Evolutionary conservation across 2,888 invertebrate species (phyloP).

Genomic region (Cloeon dipterum): DNA sequence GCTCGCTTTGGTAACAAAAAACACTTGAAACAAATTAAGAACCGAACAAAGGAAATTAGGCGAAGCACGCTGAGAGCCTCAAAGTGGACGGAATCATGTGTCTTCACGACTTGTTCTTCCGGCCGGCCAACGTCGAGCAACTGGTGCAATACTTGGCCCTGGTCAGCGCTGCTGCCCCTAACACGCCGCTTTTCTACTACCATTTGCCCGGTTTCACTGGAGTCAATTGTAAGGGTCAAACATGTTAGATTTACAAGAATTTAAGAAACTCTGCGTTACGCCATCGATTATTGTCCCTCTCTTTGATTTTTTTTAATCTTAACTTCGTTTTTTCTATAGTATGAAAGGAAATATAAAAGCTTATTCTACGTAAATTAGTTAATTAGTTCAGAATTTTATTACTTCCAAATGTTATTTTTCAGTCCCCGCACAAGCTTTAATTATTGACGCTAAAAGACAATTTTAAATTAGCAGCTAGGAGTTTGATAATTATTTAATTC

Average conservation of each 20-base stretch:
- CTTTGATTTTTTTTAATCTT: neutral
- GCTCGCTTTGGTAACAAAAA: slow-evolving; percentile 30
- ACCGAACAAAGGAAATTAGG: slow-evolving; percentile 19
- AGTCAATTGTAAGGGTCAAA: slow-evolving; percentile 40
- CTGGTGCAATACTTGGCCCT: slow-evolving; percentile 39
- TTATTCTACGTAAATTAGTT: no score
- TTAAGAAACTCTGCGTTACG: neutral
- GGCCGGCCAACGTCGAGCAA: slow-evolving; percentile 32
- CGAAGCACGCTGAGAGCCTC: slow-evolving; percentile 37
- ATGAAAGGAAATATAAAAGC: neutral
- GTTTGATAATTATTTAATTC: neutral
- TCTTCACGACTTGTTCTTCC: slow-evolving; percentile 54
- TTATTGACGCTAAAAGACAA: no score
- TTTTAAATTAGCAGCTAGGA: no score
- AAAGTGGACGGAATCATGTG: slow-evolving; percentile 45
- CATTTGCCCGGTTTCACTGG: slow-evolving; percentile 53
- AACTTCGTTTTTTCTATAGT: neutral
- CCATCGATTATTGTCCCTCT: no score
- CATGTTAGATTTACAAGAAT: no score
- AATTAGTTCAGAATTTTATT: no score
- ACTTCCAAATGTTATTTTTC: no score
- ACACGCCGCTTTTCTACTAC: slow-evolving; percentile 58
- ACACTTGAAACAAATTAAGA: neutral
- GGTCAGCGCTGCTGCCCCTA: slow-evolving; percentile 45
- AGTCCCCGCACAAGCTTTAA: no score